A percentile compares a stretch with the other conserved stretches of the same genome.
Evolutionary conservation across 2,113 vertebrate genomes (phyloP).

Genomic region (Boulengerochromis microlepis): DNA sequence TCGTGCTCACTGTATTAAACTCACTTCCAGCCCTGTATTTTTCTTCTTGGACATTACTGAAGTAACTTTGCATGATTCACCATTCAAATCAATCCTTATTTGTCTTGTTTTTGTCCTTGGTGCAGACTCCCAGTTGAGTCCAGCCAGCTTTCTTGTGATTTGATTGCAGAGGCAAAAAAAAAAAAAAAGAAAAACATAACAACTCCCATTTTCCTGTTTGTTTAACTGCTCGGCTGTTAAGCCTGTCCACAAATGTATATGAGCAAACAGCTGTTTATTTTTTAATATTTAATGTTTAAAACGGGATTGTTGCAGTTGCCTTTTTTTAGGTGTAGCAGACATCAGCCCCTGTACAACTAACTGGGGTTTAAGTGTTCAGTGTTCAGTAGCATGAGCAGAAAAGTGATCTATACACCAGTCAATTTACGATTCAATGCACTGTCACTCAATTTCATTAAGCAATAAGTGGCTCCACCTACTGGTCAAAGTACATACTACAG

Average conservation of each 20-base stretch:
- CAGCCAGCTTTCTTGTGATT: neutral
- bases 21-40: neutral
- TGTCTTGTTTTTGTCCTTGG: neutral
- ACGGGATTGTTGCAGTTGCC: neutral
- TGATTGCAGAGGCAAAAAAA: neutral
- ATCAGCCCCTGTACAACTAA: neutral
- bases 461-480: neutral
- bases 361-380: neutral
- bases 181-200: neutral
- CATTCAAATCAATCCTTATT: neutral
- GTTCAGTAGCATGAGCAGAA: neutral
- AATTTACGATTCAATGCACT: fast-evolving
- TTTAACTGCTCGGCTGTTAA: neutral
- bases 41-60: neutral
- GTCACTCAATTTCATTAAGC: neutral
- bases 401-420: neutral
- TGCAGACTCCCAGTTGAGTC: neutral
- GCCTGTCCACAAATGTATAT: neutral
- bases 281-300: neutral
- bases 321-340: neutral
- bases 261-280: neutral
- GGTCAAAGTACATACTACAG: neutral
- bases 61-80: neutral
- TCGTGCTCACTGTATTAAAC: neutral
- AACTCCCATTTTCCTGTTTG: neutral